Base-by-base conservation (phyloP, 2,888 invertebrate species). In the Limulus polyphemus region DNA sequence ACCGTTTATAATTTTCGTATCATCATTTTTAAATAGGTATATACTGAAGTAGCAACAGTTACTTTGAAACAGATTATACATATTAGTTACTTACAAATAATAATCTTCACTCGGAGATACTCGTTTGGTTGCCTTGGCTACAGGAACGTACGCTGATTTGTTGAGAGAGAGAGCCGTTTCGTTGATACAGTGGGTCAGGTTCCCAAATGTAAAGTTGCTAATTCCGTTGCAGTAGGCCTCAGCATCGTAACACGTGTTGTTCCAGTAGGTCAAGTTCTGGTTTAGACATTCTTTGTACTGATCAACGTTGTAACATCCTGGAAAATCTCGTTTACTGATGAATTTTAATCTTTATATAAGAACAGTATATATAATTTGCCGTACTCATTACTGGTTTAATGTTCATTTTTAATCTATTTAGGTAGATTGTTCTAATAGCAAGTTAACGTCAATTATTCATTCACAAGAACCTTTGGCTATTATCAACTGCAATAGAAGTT, bases 21-120 rank as follows among this genome's bases (percentile, higher is more conserved):
- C 5, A 32, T 32, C 32, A 32, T 32, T 32, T 32, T 32, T 32
- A 3, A 32, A 32, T 32, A 32, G 32, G 32, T 32, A 32, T 32
- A 32, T 3, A 32, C 7, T 32, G 32, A 32, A 32, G 3, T 32
- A 32, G 7, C 7, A 32, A 32, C 3, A 32, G 32, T 32, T 32
- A 32, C 32, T 32, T 32, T 32, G 7, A 32, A 32, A 32, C 32
- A 32, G 3, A 32, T 32, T 32, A 7, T 32, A 32, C 11, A 55
- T 17, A 55, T 11, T 16, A 55, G 9, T n/a, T 16, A 58, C 55
- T 59, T 55, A 59, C 59, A 47, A 10, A n/a, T 47, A 59, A 49
- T 55, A 59, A 47, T 59, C 59, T 59, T 59, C 59, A 47, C 54
- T 55, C 9, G 59, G 55, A 47, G 54, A 46, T 9, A 59, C 55